A percentile compares a stretch with the other conserved stretches of the same genome.
Evolutionary conservation across 2,113 vertebrate species (phyloP).

Genomic region (Ciconia stormi): DNA sequence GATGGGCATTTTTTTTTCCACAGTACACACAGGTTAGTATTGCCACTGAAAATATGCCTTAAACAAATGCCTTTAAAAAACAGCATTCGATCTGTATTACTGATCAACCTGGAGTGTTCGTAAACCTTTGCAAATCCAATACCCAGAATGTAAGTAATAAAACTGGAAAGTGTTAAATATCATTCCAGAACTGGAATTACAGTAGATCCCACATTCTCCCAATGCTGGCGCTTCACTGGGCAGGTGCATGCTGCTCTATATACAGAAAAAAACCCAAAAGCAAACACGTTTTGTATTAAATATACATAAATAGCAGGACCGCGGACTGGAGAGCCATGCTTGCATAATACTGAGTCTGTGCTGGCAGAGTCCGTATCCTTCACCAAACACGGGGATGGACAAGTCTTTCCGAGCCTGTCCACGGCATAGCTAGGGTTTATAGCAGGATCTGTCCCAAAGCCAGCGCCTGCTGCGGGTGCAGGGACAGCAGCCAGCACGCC

Average conservation of each 20-base stretch:
- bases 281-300: conserved; percentile 53
- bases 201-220: conserved; percentile 40
- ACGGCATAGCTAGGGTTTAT: accelerated
- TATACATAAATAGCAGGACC: conserved; percentile 72
- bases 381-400: accelerated
- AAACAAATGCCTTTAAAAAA: conserved; percentile 14
- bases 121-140: background rate
- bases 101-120: background rate
- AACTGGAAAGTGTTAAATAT: conserved; percentile 19
- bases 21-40: conserved; percentile 53
- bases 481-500: background rate
- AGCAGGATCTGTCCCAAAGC: background rate
- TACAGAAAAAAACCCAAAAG: conserved; percentile 26
- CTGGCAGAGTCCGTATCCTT: conserved; percentile 25
- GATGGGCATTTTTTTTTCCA: background rate
- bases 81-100: background rate
- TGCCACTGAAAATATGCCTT: conserved; percentile 48
- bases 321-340: conserved; percentile 39
- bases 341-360: conserved; percentile 58
- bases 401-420: background rate
- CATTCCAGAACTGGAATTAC: conserved; percentile 50
- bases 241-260: conserved; percentile 43
- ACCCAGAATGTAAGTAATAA: conserved; percentile 22
- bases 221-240: background rate
- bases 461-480: background rate